Percentiles rank a stretch among this genome's conserved stretches.
phyloP scores from a whole-genome alignment of 1,140 invertebrate species.

The Eriosoma lanigerum region DNA sequence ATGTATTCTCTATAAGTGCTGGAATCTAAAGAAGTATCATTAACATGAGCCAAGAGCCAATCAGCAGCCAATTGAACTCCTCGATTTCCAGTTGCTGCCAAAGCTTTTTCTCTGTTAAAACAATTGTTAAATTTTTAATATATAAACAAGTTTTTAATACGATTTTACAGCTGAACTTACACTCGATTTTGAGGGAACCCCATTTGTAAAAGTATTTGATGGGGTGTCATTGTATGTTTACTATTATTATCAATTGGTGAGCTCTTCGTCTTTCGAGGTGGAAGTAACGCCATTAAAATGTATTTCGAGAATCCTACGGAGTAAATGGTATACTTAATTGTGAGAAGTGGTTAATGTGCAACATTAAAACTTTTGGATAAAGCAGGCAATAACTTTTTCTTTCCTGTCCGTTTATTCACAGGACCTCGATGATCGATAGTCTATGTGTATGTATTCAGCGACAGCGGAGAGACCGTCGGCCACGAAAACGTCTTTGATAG shows the following conservation, averaged over 20 bases:
- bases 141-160: no score
- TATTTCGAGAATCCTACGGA: background rate
- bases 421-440: no score
- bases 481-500: conserved; percentile 4
- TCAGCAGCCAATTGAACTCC: conserved; percentile 85
- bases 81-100: conserved; percentile 84
- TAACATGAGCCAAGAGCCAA: conserved; percentile 85
- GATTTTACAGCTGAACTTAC: conserved; percentile 67
- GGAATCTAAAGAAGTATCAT: conserved; percentile 77
- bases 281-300: conserved; percentile 66
- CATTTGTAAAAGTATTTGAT: conserved; percentile 82
- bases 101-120: conserved; percentile 75
- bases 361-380: background rate
- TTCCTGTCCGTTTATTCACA: background rate
- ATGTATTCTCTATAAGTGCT: conserved; percentile 78
- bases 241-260: conserved; percentile 65
- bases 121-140: conserved; percentile 2
- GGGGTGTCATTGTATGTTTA: conserved; percentile 72
- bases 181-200: conserved; percentile 83
- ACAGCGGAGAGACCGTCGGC: background rate
- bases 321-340: background rate
- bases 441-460: no score
- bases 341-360: background rate
- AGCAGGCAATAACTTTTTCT: background rate
- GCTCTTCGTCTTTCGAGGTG: conserved; percentile 66